phyloP scores from a whole-genome alignment of 2,113 vertebrate genomes.

The Tamias sibiricus region DNA sequence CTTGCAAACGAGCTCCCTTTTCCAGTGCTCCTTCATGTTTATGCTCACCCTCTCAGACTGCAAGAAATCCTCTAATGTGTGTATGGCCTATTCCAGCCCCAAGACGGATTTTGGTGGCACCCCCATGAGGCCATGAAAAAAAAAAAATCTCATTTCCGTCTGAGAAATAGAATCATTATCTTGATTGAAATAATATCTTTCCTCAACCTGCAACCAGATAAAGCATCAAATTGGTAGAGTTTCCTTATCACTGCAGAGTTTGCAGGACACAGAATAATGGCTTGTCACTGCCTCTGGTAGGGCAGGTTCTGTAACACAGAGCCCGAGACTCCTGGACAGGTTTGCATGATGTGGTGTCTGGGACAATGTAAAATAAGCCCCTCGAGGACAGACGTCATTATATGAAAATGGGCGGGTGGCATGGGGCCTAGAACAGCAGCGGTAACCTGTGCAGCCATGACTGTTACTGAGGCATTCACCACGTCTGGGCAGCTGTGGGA shows the following conservation, averaged over 20 bases:
- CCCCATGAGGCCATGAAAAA: slow-evolving; percentile 26
- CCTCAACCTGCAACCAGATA: slow-evolving; percentile 73
- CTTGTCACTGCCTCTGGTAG: slow-evolving; percentile 70
- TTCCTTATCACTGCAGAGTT: slow-evolving; percentile 70
- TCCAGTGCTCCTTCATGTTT: slow-evolving; percentile 9
- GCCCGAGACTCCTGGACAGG: background rate
- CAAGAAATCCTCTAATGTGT: slow-evolving; percentile 65
- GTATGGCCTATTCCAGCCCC: slow-evolving; percentile 51
- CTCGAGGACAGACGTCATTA: background rate
- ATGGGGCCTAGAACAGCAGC: background rate
- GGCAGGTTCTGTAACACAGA: background rate
- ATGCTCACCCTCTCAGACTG: background rate
- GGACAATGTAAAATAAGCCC: background rate
- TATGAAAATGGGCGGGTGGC: slow-evolving; percentile 20
- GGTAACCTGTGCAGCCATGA: background rate
- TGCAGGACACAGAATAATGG: slow-evolving; percentile 70
- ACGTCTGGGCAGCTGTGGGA: background rate
- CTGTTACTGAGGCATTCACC: background rate
- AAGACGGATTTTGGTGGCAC: slow-evolving; percentile 35
- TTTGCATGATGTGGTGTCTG: background rate
- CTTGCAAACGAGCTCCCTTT: slow-evolving; percentile 55
- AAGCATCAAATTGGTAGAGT: slow-evolving; percentile 75
- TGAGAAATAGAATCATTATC: slow-evolving; percentile 81
- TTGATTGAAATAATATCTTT: slow-evolving; percentile 80
- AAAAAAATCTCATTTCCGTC: slow-evolving; percentile 77